Evolutionary conservation across 2,113 vertebrate genomes (phyloP).

Genomic region (Motacilla tschutschensis): DNA sequence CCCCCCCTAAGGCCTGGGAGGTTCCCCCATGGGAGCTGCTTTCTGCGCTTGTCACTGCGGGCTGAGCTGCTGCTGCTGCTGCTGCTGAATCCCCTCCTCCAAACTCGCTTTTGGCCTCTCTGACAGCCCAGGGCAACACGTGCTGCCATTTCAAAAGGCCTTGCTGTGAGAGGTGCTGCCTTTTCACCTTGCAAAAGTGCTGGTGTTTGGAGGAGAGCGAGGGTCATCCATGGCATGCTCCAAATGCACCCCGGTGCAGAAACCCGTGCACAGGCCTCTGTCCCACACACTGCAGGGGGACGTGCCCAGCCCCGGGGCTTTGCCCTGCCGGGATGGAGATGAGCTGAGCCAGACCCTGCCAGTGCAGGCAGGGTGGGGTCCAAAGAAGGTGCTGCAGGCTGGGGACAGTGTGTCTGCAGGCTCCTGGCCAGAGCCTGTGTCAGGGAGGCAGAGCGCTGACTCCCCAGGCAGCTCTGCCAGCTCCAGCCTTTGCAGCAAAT

Average conservation of each 20-base stretch:
- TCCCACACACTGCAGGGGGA: fast-evolving
- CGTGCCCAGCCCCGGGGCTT: fast-evolving
- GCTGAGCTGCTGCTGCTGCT: neutral
- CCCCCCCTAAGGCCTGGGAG: too few relatives aligned
- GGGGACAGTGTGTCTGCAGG: neutral
- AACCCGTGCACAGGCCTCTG: fast-evolving
- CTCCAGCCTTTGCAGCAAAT: neutral
- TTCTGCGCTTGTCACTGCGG: neutral
- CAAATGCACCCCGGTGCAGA: fast-evolving
- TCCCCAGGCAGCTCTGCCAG: neutral
- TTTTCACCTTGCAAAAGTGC: neutral
- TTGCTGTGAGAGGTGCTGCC: neutral
- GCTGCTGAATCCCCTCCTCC: neutral
- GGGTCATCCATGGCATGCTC: neutral
- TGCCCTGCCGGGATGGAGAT: neutral
- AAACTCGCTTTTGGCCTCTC: neutral
- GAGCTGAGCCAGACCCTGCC: neutral
- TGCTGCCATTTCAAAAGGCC: neutral
- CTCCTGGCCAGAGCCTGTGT: neutral
- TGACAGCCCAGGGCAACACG: neutral
- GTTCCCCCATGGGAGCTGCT: neutral
- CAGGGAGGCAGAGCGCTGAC: neutral
- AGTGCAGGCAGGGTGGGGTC: neutral
- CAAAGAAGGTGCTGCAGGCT: neutral
- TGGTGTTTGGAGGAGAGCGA: neutral